Conservation (phyloP, 1,140 invertebrate genomes). For the Nebria ingens region DNA sequence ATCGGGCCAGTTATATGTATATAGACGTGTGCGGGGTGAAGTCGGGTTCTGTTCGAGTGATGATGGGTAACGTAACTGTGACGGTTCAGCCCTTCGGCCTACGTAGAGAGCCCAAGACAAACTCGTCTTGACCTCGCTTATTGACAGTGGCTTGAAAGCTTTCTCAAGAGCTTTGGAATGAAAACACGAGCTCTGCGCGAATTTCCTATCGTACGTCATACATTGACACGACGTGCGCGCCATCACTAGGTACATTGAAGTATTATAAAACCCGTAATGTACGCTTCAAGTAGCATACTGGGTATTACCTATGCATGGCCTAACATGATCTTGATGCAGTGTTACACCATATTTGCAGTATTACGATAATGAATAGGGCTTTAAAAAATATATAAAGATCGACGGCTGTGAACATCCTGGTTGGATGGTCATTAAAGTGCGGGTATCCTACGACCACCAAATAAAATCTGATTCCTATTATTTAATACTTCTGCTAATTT, state of each 20-base stretch:
- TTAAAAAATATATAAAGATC: background rate
- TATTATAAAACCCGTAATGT: background rate
- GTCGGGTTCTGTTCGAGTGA: no score
- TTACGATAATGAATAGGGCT: background rate
- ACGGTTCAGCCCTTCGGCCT: background rate
- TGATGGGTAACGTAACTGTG: background rate
- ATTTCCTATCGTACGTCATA: background rate
- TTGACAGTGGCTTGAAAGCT: constrained; percentile 7
- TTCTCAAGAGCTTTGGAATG: constrained; percentile 8
- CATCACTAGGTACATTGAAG: background rate
- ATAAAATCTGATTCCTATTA: no score
- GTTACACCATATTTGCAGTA: background rate
- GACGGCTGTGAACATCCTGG: background rate
- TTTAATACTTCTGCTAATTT: no score
- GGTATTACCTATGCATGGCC: constrained; percentile 1
- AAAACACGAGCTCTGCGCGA: background rate
- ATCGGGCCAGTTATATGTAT: no score
- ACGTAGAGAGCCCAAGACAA: background rate
- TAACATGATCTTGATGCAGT: background rate
- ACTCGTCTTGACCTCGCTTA: constrained; percentile 8
- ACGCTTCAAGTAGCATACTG: background rate
- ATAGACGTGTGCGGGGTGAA: no score
- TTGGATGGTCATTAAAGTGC: background rate
- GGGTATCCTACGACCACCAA: no score
- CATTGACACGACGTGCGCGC: background rate